A percentile compares a stretch with the other conserved stretches of the same genome.
Evolutionary conservation across 1,140 invertebrate genomes (phyloP).

Genomic region (Luehdorfia chinensis): DNA sequence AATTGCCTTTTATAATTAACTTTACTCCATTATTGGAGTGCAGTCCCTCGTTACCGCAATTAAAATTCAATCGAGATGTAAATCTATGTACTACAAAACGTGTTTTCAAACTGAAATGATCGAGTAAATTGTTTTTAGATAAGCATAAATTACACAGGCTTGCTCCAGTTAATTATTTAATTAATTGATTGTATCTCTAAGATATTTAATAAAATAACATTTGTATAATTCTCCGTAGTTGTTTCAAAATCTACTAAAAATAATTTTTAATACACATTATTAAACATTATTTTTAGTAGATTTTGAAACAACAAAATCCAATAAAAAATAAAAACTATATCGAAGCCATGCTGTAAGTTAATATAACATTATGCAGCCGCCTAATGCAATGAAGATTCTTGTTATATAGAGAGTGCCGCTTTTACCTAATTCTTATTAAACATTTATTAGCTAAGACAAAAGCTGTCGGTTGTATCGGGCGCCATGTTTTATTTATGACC

Average conservation of each 20-base stretch:
- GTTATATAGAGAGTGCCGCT: slow-evolving; percentile 52
- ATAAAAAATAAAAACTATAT: no score
- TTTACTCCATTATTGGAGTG: slow-evolving; percentile 68
- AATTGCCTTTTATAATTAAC: slow-evolving; percentile 77
- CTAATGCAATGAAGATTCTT: slow-evolving; percentile 61
- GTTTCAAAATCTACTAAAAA: no score
- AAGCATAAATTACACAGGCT: slow-evolving; percentile 33
- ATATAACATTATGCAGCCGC: slow-evolving; percentile 64
- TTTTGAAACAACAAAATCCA: no score
- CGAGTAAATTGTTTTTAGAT: slow-evolving; percentile 52
- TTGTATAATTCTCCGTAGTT: no score
- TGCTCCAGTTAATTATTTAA: slow-evolving; percentile 28
- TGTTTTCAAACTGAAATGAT: slow-evolving; percentile 59
- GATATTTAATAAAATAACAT: no score
- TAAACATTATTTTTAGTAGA: no score
- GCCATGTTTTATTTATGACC: slow-evolving; percentile 71
- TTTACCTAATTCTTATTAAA: slow-evolving; percentile 74
- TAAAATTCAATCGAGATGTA: slow-evolving; percentile 64
- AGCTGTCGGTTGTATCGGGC: slow-evolving; percentile 55
- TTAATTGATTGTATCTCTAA: slow-evolving; percentile 22
- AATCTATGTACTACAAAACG: slow-evolving; percentile 56
- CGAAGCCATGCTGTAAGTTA: slow-evolving; percentile 37
- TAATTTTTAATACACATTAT: no score
- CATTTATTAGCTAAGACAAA: slow-evolving; percentile 73
- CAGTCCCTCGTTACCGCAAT: slow-evolving; percentile 62